Base-by-base conservation (phyloP, 2,113 vertebrate genomes). In the Tichodroma muraria region DNA sequence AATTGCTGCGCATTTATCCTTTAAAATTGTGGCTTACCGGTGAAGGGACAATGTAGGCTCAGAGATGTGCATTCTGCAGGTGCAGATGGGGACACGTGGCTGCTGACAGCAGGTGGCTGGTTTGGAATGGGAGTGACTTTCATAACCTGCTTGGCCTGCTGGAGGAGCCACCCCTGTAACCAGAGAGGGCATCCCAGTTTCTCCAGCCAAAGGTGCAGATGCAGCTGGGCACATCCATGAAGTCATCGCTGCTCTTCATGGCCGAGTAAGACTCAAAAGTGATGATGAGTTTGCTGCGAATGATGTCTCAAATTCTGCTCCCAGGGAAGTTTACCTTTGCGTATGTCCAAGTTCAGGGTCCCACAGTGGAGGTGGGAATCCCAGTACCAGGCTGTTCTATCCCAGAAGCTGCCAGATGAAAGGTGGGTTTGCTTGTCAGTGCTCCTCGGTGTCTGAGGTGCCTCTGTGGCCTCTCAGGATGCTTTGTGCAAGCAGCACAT, bases 241-340 rank as follows among this genome's bases (percentile, higher is more conserved):
- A 18, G 17, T 25, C 13, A 13, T 18, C 0, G 0, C 66, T 25
- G 44, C 25, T 66, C 73, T 54, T 45, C 14, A 2, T 0, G 3
- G 50, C 45, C 1, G 1, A 50, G 53, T 0, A 20, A 63, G 75
- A 28, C 53, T 47, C 3, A 1, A 20, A 50, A 11, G 71, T 3
- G 57, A 60, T 24, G 56, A 8, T 33, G n/a, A n/a, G n/a, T 35
- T 64, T 57, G 24, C 57, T 47, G 50, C 24, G 57, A 70, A 52
- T 65, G 37, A 13, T 13, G 40, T 12, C 37, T 33, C 66, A 4
- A 1, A 15, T 53, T 52, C 54, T 4, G 9, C 50, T 61, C 59
- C 47, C 31, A 2, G 37, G 9, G 54, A 15, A 5, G 6, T 64
- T 71, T 22, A 35, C 12, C 44, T 23, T 20, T 0, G 0, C 6